Conservation (phyloP, 2,113 vertebrate species). For the Gnathonemus echidnorhynchus region DNA sequence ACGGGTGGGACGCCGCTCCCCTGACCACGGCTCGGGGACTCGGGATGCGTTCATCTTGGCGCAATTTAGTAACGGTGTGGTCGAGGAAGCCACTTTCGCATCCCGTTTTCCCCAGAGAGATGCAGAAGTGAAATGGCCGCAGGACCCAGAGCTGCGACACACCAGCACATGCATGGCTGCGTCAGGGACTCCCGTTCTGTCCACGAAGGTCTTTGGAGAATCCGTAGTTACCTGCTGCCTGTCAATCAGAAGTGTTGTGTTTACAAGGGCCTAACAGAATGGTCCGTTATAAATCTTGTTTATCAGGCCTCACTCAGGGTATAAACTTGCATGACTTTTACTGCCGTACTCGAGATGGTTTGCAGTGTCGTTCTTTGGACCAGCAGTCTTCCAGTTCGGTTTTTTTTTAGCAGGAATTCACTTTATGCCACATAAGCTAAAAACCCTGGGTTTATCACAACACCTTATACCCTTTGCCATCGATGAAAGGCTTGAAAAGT, state of each 20-base stretch:
- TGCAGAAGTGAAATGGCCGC: background rate
- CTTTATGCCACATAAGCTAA: background rate
- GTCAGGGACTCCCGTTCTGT: background rate
- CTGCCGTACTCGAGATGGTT: background rate
- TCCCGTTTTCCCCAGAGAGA: background rate
- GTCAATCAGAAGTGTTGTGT: background rate
- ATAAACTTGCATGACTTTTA: background rate
- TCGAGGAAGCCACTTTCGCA: background rate
- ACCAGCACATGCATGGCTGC: background rate
- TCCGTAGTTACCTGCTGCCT: background rate
- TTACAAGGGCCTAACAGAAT: background rate
- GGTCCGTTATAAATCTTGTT: background rate
- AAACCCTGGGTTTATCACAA: background rate
- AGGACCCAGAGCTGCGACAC: background rate
- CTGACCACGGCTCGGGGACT: background rate
- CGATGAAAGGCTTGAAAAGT: background rate
- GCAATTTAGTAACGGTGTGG: background rate
- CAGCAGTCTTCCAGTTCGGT: background rate
- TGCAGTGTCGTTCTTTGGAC: background rate
- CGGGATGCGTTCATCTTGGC: background rate
- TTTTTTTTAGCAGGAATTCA: background rate
- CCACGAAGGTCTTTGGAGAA: background rate
- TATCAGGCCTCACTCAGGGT: background rate
- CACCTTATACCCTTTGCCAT: background rate
- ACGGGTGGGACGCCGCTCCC: background rate